Evolutionary conservation across 2,888 invertebrate genomes (phyloP).

Genomic region (Aphrophora alni): DNA sequence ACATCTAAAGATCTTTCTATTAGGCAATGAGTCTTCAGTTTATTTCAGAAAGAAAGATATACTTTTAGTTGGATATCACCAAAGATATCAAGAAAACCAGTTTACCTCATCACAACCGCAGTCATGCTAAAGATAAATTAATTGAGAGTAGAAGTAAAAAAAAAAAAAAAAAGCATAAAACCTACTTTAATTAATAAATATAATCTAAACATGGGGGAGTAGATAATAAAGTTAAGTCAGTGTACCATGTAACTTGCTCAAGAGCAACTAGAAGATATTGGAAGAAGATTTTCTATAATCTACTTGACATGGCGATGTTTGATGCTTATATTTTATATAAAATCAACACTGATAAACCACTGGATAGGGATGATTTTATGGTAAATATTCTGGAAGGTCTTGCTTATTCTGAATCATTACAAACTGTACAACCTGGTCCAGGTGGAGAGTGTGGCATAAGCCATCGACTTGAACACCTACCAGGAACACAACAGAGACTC

Average conservation of each 20-base stretch:
- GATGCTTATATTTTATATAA: too few species aligned
- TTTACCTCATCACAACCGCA: slow-evolving; percentile 20
- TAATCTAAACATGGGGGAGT: not conserved
- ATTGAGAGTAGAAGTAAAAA: slow-evolving; percentile 20
- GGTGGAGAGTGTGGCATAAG: not conserved
- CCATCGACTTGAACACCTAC: slow-evolving; percentile 15
- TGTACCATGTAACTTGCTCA: not conserved
- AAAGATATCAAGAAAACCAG: slow-evolving; percentile 30
- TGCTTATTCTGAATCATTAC: not conserved
- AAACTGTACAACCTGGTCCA: too few species aligned
- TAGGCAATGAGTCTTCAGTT: not conserved
- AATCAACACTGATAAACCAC: too few species aligned
- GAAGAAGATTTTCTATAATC: not conserved
- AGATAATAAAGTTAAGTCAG: not conserved
- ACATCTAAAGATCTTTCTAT: slow-evolving; percentile 29
- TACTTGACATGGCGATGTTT: too few species aligned
- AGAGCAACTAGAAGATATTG: not conserved
- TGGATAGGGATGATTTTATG: too few species aligned
- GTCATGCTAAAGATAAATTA: slow-evolving; percentile 11
- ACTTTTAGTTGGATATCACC: slow-evolving; percentile 27
- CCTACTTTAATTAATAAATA: slow-evolving; percentile 28
- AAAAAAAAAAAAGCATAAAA: slow-evolving; percentile 23
- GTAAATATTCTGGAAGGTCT: too few species aligned
- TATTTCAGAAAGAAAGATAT: slow-evolving; percentile 12
- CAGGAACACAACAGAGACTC: not conserved